Evolutionary conservation across 2,113 vertebrate genomes (phyloP).

Genomic region (Eleginops maclovinus): DNA sequence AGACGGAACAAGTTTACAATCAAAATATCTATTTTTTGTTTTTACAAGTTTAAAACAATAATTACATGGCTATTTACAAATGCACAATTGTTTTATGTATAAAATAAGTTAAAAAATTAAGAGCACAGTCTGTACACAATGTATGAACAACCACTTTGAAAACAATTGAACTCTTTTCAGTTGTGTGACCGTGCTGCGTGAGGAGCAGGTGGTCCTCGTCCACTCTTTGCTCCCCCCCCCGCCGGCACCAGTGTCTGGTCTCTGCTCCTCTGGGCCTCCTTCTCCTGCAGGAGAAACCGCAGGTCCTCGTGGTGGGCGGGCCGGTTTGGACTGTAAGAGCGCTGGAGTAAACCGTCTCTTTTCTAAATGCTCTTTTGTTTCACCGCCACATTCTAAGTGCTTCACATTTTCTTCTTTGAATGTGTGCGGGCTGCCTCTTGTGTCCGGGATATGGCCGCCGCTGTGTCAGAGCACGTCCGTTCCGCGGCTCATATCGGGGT

Average conservation of each 20-base stretch:
- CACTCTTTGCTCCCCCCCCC: conserved; percentile 53
- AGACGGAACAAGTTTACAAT: conserved; percentile 94
- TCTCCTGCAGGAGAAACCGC: not conserved
- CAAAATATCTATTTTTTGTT: conserved; percentile 93
- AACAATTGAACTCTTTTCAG: conserved; percentile 69
- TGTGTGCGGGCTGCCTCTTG: not conserved
- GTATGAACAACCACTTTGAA: conserved; percentile 83
- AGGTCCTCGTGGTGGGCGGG: not conserved
- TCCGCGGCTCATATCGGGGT: conserved; percentile 91
- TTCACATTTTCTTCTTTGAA: conserved; percentile 55
- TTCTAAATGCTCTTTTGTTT: conserved; percentile 62
- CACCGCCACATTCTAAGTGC: conserved; percentile 75
- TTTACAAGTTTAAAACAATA: conserved; percentile 95
- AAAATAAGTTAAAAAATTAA: conserved; percentile 99
- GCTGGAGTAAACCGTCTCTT: conserved; percentile 53
- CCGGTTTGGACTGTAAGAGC: conserved; percentile 50
- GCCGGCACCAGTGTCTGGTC: conserved; percentile 57
- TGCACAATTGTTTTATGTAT: conserved; percentile 94
- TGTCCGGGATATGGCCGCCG: not conserved
- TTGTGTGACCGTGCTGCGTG: conserved; percentile 60
- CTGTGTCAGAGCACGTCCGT: conserved; percentile 23
- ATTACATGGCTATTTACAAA: conserved; percentile 99
- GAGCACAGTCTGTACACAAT: conserved; percentile 95
- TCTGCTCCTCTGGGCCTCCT: conserved; percentile 55
- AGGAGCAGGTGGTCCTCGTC: conserved; percentile 33